A percentile compares a stretch with the other conserved stretches of the same genome.
phyloP scores from a whole-genome alignment of 2,797 vertebrate genomes.

The Scarus forsteni region DNA sequence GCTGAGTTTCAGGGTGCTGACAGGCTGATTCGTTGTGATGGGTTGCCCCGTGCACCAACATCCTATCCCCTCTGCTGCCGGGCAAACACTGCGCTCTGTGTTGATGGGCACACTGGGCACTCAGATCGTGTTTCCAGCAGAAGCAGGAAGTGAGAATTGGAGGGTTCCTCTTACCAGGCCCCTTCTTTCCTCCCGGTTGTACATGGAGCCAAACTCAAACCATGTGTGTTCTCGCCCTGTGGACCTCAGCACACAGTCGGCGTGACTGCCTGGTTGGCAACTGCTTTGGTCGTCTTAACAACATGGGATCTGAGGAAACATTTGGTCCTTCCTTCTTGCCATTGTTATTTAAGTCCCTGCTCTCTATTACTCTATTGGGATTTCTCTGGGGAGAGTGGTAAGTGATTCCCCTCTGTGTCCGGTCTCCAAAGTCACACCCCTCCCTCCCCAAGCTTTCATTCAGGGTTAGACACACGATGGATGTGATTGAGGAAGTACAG shows the following conservation, averaged over 20 bases:
- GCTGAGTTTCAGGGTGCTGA: constrained; percentile 66
- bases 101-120: constrained; percentile 64
- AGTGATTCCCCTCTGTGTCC: constrained; percentile 77
- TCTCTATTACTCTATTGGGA: constrained; percentile 52
- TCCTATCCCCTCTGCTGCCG: constrained; percentile 57
- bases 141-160: constrained; percentile 85
- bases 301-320: constrained; percentile 76
- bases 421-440: constrained; percentile 69
- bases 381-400: constrained; percentile 71
- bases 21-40: constrained; percentile 73
- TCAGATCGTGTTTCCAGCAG: constrained; percentile 79
- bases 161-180: constrained; percentile 82
- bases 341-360: constrained; percentile 75
- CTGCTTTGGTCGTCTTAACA: constrained; percentile 63
- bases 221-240: constrained; percentile 84
- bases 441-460: constrained; percentile 67
- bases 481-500: constrained; percentile 85
- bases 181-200: constrained; percentile 74
- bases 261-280: constrained; percentile 65
- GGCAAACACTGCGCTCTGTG: constrained; percentile 71
- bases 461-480: constrained; percentile 73
- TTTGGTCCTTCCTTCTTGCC: constrained; percentile 63
- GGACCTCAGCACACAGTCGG: constrained; percentile 63
- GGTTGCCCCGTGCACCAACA: constrained; percentile 55
- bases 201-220: constrained; percentile 84